Conservation (phyloP, 1,140 invertebrate genomes). For the Pogonognathellus flavescens region DNA sequence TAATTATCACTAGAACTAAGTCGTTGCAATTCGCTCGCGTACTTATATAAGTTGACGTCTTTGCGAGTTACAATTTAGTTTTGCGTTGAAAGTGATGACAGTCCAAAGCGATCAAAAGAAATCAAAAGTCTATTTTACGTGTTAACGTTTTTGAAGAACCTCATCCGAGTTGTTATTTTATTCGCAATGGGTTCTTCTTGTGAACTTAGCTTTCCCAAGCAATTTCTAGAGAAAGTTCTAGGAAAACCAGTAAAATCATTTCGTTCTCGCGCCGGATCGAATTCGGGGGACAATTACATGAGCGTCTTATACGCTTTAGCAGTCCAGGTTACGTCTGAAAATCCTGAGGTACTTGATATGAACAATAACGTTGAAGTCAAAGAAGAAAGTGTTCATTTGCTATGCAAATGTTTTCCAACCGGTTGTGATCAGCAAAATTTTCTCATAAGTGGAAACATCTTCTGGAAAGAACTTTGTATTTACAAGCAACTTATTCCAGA, state of each 20-base stretch:
- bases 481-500: conserved; percentile 51
- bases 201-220: not conserved
- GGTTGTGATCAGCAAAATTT: conserved; percentile 38
- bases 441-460: conserved; percentile 36
- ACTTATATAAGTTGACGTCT: conserved; percentile 4
- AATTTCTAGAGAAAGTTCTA: conserved; percentile 34
- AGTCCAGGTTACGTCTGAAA: conserved; percentile 7
- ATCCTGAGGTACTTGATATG: not conserved
- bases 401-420: conserved; percentile 59
- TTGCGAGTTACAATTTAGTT: not conserved
- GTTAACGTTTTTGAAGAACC: not conserved
- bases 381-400: conserved; percentile 25
- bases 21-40: not conserved
- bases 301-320: conserved; percentile 22
- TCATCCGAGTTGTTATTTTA: not conserved
- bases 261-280: not conserved
- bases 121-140: not conserved
- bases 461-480: conserved; percentile 57
- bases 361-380: conserved; percentile 45
- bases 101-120: not conserved
- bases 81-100: conserved; percentile 7
- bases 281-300: conserved; percentile 56
- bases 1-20: too few species aligned
- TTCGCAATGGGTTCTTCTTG: not conserved
- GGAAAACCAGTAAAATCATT: conserved; percentile 14